Base-by-base conservation (phyloP, 2,888 invertebrate genomes). In the Ophioninae sp. region DNA sequence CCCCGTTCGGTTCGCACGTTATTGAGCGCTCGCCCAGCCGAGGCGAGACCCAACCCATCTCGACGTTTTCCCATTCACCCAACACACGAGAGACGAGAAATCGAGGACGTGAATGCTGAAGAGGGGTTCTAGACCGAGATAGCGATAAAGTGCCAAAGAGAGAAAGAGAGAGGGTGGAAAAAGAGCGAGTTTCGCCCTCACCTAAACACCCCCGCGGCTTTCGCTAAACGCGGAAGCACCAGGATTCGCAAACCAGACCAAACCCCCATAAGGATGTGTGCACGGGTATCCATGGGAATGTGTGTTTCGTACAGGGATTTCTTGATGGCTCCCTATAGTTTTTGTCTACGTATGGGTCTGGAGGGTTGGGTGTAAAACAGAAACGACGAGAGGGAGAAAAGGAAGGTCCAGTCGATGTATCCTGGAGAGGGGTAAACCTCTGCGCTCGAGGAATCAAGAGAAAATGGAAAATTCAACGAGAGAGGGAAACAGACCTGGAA, bases 11-110 rank as follows among this genome's bases (percentile, higher is more conserved):
- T 94, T 94, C 94, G 94, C 94, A 94, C 94, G 93, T 94, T 94
- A 94, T 94, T 94, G 94, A 94, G 94, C 94, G 94, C 93, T 93
- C 93, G 94, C 92, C 94, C 94, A 94, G 94, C 93, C 93, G 94
- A 93, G 94, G 94, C 93, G 93, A 94, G 93, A 94, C 93, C 93
- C 94, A 93, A 94, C 94, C 93, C 93, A 93, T 93, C 93, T 72
- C 74, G 93, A 90, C 92, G 90, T 90, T 90, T 91, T 90, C 89
- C 30, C 87, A 86, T 89, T 90, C 90, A 85, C 89, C 87, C 86
- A 84, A 23, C 74, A 69, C 58, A 87, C n/a, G 41, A 72, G 79
- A 77, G 68, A 82, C 76, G 73, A 76, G 73, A 58, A 74, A 68
- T 73, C 85, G 81, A 81, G 84, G 87, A 84, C 82, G 80, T 76